Evolutionary conservation across 2,113 vertebrate species (phyloP).

Genomic region (Cyprinodon variegatus): DNA sequence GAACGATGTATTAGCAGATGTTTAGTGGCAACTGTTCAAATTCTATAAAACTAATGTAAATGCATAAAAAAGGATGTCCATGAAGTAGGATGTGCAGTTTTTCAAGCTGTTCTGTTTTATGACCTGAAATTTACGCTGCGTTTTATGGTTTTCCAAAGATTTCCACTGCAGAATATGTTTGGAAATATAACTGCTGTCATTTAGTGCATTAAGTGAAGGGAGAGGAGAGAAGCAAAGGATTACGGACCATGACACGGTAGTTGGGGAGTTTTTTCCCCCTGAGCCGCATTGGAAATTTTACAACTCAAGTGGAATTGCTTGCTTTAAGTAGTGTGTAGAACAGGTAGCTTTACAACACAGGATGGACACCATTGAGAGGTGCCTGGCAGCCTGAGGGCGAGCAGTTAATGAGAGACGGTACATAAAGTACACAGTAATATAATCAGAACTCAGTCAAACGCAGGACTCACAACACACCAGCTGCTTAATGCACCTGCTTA

Average conservation of each 20-base stretch:
- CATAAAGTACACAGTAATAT: neutral
- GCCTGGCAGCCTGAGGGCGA: neutral
- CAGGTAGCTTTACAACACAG: neutral
- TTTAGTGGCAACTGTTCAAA: too few species aligned
- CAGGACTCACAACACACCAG: neutral
- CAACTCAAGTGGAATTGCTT: conserved; percentile 17
- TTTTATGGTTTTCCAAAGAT: neutral
- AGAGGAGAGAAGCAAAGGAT: neutral
- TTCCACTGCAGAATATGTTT: neutral
- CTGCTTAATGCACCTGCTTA: neutral
- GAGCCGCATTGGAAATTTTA: conserved; percentile 33
- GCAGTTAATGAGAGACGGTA: neutral
- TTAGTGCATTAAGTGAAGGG: neutral
- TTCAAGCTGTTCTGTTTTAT: neutral
- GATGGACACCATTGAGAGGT: conserved; percentile 4
- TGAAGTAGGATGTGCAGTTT: neutral
- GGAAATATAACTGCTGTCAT: neutral
- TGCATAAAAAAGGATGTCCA: neutral
- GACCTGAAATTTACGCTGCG: neutral
- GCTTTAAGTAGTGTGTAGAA: conserved; percentile 15
- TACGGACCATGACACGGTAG: neutral
- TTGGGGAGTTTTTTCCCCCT: conserved; percentile 38
- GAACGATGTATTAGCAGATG: too few species aligned
- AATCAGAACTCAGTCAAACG: neutral
- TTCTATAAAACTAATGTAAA: neutral